phyloP scores from a whole-genome alignment of 2,888 invertebrate genomes.

The Eilema caniola region DNA sequence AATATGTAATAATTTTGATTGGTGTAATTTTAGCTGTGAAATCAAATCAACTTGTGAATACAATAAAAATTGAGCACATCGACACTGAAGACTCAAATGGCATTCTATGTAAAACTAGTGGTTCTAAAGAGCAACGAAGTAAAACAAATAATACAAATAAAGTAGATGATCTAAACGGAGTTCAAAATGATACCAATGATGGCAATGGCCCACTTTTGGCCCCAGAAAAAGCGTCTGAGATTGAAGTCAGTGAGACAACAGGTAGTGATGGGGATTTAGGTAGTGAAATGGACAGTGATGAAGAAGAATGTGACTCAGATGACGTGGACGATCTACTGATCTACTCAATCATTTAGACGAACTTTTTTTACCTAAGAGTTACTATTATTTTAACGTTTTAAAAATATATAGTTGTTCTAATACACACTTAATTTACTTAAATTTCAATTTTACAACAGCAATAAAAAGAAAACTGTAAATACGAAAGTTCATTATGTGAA shows the following conservation, averaged over 20 bases:
- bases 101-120: too few relatives aligned
- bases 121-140: neutral
- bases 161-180: neutral
- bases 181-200: neutral
- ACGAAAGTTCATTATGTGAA: too few relatives aligned
- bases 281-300: neutral
- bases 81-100: neutral
- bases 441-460: neutral
- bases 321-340: constrained; percentile 12
- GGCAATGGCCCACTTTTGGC: neutral
- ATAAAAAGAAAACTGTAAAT: neutral
- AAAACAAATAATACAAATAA: neutral
- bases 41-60: neutral
- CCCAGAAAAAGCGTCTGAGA: constrained; percentile 1
- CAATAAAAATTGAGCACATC: neutral
- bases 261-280: neutral
- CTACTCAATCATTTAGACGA: neutral
- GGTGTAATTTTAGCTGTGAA: constrained; percentile 1
- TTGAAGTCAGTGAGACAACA: neutral
- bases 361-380: neutral
- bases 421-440: neutral
- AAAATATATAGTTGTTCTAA: neutral
- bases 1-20: neutral
- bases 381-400: neutral
- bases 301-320: neutral